Conservation (phyloP, 2,888 invertebrate genomes). For the Neuroscelio doddi region DNA sequence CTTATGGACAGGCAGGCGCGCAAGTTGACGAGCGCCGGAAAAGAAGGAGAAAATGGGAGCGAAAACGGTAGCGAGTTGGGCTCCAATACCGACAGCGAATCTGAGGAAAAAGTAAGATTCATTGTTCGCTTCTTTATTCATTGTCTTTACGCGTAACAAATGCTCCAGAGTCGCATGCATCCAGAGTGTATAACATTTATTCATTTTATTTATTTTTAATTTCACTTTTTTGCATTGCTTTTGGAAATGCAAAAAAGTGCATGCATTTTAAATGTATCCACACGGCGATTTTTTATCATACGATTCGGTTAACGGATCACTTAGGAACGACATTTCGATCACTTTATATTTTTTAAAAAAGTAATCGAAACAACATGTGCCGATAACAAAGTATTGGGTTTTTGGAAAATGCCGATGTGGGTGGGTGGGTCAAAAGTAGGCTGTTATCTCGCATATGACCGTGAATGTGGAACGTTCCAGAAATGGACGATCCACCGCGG, state of each 20-base stretch:
- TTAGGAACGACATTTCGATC: too few species aligned
- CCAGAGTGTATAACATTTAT: conserved; percentile 34
- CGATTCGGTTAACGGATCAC: too few species aligned
- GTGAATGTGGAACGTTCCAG: conserved; percentile 75
- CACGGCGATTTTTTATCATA: conserved; percentile 35
- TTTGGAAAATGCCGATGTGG: conserved; percentile 17
- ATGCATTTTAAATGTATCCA: conserved; percentile 53
- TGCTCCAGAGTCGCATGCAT: conserved; percentile 47
- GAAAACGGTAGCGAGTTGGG: conserved; percentile 89
- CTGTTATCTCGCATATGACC: conserved; percentile 54
- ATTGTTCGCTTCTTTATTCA: too few species aligned
- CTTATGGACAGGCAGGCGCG: conserved; percentile 91
- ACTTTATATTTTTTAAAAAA: too few species aligned
- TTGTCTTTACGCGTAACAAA: conserved; percentile 18
- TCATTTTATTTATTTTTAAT: conserved; percentile 27
- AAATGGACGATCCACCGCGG: conserved; percentile 88
- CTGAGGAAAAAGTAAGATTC: conserved; percentile 88
- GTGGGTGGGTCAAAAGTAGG: neutral
- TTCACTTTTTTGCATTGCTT: conserved; percentile 43
- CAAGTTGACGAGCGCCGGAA: conserved; percentile 79
- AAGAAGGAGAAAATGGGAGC: conserved; percentile 80
- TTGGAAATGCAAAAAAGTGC: conserved; percentile 38
- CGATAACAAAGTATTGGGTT: conserved; percentile 7
- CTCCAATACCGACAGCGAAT: conserved; percentile 90
- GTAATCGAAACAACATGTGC: too few species aligned